A percentile compares a stretch with the other conserved stretches of the same genome.
These are phyloP conservation scores for Rhizomys pruinosus DNA, from an alignment of 2,113 vertebrate genomes.

Conservation along the genomic window DNA sequence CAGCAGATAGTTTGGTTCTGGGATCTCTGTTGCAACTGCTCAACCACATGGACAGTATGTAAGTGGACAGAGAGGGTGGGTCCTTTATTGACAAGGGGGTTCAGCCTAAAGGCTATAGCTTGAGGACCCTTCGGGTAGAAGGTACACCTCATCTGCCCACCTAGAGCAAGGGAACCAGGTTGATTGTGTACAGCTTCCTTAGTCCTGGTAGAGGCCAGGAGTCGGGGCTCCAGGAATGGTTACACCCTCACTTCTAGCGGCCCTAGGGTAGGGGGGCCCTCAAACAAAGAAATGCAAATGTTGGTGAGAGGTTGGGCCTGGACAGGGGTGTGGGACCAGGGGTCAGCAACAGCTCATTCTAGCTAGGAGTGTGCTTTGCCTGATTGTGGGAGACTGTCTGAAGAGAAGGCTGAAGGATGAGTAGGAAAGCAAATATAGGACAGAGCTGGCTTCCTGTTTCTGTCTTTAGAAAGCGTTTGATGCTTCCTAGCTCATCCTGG, in stretches of 20 bases:
- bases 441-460: background rate
- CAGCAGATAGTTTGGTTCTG: constrained; percentile 1
- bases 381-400: background rate
- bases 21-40: constrained; percentile 3
- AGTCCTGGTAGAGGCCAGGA: background rate
- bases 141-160: background rate
- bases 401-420: background rate
- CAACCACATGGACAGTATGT: background rate
- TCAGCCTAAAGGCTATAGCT: background rate
- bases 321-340: too few species aligned
- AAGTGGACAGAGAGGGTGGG: background rate
- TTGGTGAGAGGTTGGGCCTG: too few species aligned
- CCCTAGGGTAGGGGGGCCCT: background rate
- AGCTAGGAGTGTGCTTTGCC: background rate
- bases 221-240: background rate
- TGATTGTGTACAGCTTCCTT: background rate
- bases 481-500: background rate
- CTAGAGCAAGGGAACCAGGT: background rate
- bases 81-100: constrained; percentile 61
- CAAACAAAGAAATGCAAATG: background rate
- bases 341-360: background rate
- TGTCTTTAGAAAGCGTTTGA: background rate
- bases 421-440: background rate
- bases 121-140: background rate
- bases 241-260: background rate